Base-by-base conservation (phyloP, 30 jellyfish, hydroid and myxozoan species). In the Morbakka virulenta region DNA sequence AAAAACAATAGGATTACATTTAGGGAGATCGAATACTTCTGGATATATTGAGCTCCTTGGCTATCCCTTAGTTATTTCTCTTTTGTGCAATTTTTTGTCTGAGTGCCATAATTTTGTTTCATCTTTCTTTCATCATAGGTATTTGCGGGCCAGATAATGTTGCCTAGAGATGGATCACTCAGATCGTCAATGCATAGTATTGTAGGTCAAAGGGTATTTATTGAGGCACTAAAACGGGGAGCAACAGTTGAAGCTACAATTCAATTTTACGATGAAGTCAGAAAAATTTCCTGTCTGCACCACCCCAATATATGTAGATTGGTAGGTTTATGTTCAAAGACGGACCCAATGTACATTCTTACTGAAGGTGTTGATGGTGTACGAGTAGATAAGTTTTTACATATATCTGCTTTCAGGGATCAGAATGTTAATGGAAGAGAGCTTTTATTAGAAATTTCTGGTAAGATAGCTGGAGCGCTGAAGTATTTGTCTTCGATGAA, bases 251-350 rank as follows among this genome's bases (percentile, higher is more conserved):
- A 84, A 51, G 67, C 64, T n/a, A 23, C 86, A 21, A 74, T 83
- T 1, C 80, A 84, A 57, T 71, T 74, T 28, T 26, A 31, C 50
- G 89, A 84, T 22, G 95, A 84, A 28, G 62, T 84, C 22, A 80
- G 87, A 52, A 53, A 66, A 1, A 12, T 84, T 52, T 67, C 95
- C 3, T 84, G 95, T 34, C 62, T 84, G 25, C 80, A 81, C 23
- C 95, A 84, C 35, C 89, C 89, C 27, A 84, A 84, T 61, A 69
- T 84, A 50, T 84, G 95, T 41, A 88, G 95, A 34, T 62, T 84
- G 27, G 29, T 84, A 23, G 95, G 83, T 3, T 81, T 84, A 14
- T 53, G 87, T 63, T 64, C 74, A 68, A 84, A 67, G 29, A 75
- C 74, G 50, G 89, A 75, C 62, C 95, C 95, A 0, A 75, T 52